Base-by-base conservation (phyloP, 1,140 invertebrate species). In the Drosophila bipectinata region DNA sequence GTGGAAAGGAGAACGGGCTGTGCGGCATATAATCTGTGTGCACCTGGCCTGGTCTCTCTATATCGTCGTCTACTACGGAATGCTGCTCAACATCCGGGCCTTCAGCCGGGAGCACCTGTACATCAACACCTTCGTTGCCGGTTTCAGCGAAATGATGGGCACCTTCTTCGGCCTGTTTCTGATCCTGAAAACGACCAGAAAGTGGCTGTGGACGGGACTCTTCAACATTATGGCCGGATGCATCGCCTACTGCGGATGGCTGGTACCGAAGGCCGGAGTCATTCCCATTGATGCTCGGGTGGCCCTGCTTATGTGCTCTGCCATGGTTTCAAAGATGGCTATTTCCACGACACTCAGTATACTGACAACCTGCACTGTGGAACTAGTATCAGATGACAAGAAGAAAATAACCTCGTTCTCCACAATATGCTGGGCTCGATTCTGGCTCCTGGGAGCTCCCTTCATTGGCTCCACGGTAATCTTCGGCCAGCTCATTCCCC, bases 21-120 rank as follows among this genome's bases (percentile, higher is more conserved):
- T 85, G 15, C 77, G 79, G n/a, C 91, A 90, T 47, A 80, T 92
- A 14, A 55, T 92, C 8, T 85, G 88, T 18, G 88, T 92, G 0
- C 79, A 91, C 49, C 59, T 92, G 21, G 73, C 88, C 21, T 92
- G 91, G 92, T 88, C 92, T 53, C 66, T 92, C 0, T 92, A 92
- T 49, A 92, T 92, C 18, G 91, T 92, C 4, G 84, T 91, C 51
- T 92, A 92, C 58, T 92, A 92, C 58, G 92, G 92, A 24, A 92
- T 92, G 66, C 69, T 92, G 45, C 72, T 92, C 3, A 92, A 92
- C 34, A 92, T 92, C 37, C 91, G 92, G 34, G 90, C 91, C 28
- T 92, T 92, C 68, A 92, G 92, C 48, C 89, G 92, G 4, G 83
- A 92, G 28, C 90, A 92, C 66, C 62, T 92, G 9, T 90, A 89